Percentiles rank a stretch among this genome's conserved stretches.
Conservation (phyloP, 30 jellyfish, hydroid and myxozoan species). For the Turritopsis dohrnii region DNA sequence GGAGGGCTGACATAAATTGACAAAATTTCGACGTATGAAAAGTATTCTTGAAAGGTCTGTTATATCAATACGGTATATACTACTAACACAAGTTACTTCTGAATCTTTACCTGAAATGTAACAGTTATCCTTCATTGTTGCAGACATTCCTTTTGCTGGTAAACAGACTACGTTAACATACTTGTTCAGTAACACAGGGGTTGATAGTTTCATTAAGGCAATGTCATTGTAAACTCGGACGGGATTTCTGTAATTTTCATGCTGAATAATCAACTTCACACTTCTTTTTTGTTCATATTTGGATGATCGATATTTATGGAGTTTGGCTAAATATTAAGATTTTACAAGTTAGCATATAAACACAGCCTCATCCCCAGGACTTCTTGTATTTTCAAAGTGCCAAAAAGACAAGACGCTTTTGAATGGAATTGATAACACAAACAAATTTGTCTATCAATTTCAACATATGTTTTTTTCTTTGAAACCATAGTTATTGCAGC, state of each 20-base stretch:
- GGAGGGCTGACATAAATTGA: too few species aligned
- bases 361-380: too few species aligned
- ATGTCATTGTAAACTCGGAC: constrained; percentile 1
- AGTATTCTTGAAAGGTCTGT: too few species aligned
- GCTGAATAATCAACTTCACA: background rate
- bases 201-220: constrained; percentile 3
- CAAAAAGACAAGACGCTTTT: too few species aligned
- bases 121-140: background rate
- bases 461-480: too few species aligned
- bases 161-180: background rate
- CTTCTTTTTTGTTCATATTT: background rate
- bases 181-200: background rate
- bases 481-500: too few species aligned
- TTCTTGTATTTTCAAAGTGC: too few species aligned
- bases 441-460: too few species aligned
- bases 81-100: background rate
- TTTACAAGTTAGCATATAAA: background rate
- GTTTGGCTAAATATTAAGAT: background rate
- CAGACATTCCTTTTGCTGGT: background rate
- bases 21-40: too few species aligned
- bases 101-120: background rate
- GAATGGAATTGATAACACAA: too few species aligned
- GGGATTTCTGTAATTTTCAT: background rate
- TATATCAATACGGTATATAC: too few species aligned
- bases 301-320: background rate